These are phyloP conservation scores for Desmophyllum pertusum DNA, from an alignment of 92 coral and sea anemone genomes.

Conservation along the genomic window DNA sequence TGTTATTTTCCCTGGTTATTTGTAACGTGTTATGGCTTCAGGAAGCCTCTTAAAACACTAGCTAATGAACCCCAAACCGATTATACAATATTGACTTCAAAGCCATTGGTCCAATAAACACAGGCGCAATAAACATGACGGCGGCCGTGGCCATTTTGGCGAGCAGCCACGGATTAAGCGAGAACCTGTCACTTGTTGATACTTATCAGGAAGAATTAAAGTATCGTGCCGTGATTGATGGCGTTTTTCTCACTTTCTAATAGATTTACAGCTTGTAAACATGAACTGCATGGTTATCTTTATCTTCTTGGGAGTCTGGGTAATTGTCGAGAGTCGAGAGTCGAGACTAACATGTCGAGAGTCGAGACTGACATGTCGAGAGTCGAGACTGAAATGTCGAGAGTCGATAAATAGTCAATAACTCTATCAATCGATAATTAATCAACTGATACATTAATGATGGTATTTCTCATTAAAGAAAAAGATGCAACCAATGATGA, in stretches of 20 bases:
- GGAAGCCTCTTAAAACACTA: neutral
- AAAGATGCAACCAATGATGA: too few relatives aligned
- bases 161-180: neutral
- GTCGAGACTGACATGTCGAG: too few relatives aligned
- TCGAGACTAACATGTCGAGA: too few relatives aligned
- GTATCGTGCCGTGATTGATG: constrained; percentile 1
- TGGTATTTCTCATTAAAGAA: too few relatives aligned
- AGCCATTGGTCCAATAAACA: neutral
- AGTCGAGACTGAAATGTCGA: too few relatives aligned
- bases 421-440: too few relatives aligned
- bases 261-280: constrained; percentile 17
- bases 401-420: too few relatives aligned
- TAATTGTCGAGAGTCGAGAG: too few relatives aligned
- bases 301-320: too few relatives aligned
- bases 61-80: neutral
- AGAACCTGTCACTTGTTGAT: neutral
- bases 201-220: constrained; percentile 8
- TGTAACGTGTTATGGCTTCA: neutral
- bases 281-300: constrained; percentile 9
- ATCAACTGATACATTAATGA: too few relatives aligned
- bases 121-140: neutral
- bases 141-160: neutral
- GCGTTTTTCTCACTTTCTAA: constrained; percentile 2
- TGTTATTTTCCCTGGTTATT: neutral
- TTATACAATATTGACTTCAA: neutral